Base-by-base conservation (phyloP, 2,888 invertebrate genomes). In the Leuctra nigra region DNA sequence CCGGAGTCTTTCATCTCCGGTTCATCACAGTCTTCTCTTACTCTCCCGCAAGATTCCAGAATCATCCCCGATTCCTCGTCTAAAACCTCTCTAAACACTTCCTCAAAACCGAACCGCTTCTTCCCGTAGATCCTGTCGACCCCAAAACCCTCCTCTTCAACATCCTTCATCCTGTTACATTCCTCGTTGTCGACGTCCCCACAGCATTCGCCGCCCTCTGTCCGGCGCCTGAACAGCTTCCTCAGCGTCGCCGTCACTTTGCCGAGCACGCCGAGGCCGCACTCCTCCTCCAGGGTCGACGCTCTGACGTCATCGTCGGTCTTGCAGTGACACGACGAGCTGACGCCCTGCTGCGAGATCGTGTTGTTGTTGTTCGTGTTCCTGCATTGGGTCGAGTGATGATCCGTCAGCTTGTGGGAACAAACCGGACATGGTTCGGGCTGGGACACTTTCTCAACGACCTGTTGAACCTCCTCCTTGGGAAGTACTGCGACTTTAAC, bases 361-460 rank as follows among this genome's bases (percentile, higher is more conserved):
- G 78, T 79, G 66, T 84, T 84, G 69, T 85, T 85, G 70, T 86
- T 87, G 72, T 87, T 87, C 59, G 81, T 79, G 2, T 81, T 79
- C 36, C 86, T 77, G 67, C 87, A 87, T 46, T 81, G 75, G 61
- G 77, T 79, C 56, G 85, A 83, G 68, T 87, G 87, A 63, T 83
- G 79, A 61, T 82, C 83, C 33, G 78, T 77, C 61, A 84, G 73
- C 63, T 81, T 76, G 63, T 82, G 81, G 66, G 81, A 81, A 72
- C 87, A 87, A 39, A 83, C 83, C 7, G 80, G 78, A 70, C 87
- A 87, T 50, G 78, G 76, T 6, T 47, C 47, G 25, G 23, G 47
- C 25, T 14, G 7, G n/a, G 13, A 24, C 2, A 39, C 39, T 20
- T 39, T 39, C 16, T 18, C 7, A 14, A 18, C 39, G 7, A 39